Conservation (phyloP, 2,113 vertebrate genomes). For the Ptilorrhoa leucosticta region DNA sequence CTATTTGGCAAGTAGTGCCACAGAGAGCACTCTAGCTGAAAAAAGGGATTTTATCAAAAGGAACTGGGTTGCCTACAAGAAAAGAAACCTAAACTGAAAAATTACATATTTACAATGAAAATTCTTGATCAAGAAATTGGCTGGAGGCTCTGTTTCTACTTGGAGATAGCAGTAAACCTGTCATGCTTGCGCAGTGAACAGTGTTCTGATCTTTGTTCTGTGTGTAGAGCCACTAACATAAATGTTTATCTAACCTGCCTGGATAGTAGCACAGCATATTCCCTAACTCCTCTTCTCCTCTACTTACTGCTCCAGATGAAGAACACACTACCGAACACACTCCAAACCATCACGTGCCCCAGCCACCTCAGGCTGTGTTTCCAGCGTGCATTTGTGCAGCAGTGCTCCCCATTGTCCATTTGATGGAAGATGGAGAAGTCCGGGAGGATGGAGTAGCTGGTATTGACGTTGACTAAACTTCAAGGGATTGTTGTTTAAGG, state of each 20-base stretch:
- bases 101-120: neutral
- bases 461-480: conserved; percentile 39
- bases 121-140: neutral
- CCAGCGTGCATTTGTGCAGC: conserved; percentile 98
- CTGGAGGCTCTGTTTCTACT: neutral
- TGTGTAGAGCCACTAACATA: neutral
- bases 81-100: neutral
- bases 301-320: conserved; percentile 76
- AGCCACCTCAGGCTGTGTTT: conserved; percentile 96
- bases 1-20: neutral
- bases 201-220: neutral
- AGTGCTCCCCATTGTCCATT: conserved; percentile 93
- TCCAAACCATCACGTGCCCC: conserved; percentile 91
- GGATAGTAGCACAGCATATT: neutral
- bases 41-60: neutral
- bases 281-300: neutral
- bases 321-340: conserved; percentile 95
- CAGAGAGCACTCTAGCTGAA: neutral
- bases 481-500: neutral
- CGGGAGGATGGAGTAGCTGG: conserved; percentile 96
- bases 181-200: neutral
- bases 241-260: neutral
- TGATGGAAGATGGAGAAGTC: conserved; percentile 98
- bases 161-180: neutral
- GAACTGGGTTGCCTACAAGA: neutral